Percentiles rank a stretch among this genome's conserved stretches.
Conservation (phyloP, 2,797 vertebrate species). For the Lophius americanus region DNA sequence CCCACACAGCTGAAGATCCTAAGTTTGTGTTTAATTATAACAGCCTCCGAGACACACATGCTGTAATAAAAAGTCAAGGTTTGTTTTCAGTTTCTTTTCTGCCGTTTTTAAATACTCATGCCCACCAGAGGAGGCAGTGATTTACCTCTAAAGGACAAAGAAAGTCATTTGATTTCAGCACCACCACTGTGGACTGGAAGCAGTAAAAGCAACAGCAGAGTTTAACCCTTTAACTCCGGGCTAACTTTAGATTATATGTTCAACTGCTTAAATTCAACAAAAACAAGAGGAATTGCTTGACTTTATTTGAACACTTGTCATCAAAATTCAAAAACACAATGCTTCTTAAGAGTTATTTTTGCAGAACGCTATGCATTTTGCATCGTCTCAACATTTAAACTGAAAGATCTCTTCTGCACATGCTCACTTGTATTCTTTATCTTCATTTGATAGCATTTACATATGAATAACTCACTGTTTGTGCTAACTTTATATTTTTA, state of each 20-base stretch:
- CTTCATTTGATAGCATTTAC: no score
- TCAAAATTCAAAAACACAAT: not conserved
- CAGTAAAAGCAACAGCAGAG: conserved; percentile 6
- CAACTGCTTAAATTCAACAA: conserved; percentile 14
- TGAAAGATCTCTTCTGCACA: not conserved
- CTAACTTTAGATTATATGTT: conserved; percentile 27
- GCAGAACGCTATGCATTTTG: not conserved
- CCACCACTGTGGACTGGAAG: conserved; percentile 62
- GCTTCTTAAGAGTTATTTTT: not conserved
- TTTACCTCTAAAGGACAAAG: conserved; percentile 27
- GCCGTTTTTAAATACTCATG: conserved; percentile 5
- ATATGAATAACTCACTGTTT: not conserved
- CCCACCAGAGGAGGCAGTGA: conserved; percentile 68
- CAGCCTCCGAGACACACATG: conserved; percentile 2
- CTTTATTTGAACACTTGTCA: not conserved
- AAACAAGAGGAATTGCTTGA: not conserved
- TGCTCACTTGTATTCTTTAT: no score
- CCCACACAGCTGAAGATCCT: conserved; percentile 7
- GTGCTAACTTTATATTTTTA: not conserved
- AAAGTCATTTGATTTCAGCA: conserved; percentile 65
- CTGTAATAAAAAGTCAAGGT: not conserved
- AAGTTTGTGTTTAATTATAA: not conserved
- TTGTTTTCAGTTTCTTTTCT: conserved; percentile 1
- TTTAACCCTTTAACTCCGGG: conserved; percentile 72
- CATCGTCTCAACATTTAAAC: not conserved